Conservation (phyloP, 2,113 vertebrate genomes). For the Lagenorhynchus albirostris region DNA sequence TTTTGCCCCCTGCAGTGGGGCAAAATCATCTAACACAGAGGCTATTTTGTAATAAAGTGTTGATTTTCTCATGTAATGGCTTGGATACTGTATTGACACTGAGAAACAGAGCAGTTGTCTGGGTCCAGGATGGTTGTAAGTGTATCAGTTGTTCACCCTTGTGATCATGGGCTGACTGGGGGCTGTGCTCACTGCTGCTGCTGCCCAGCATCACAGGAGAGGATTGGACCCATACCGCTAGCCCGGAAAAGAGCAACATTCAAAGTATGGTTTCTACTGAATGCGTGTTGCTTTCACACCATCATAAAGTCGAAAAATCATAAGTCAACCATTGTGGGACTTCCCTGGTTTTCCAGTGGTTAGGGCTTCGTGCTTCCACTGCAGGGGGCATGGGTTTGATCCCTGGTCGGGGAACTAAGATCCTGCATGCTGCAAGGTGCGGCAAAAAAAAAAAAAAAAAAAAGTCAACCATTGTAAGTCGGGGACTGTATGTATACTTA, state of each 20-base stretch:
- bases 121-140: neutral
- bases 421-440: neutral
- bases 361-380: neutral
- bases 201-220: neutral
- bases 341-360: neutral
- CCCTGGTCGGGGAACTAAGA: neutral
- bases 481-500: neutral
- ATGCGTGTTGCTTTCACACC: neutral
- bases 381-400: neutral
- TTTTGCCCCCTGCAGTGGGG: neutral
- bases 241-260: neutral
- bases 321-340: neutral
- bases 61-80: neutral
- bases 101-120: neutral
- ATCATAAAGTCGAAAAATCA: neutral
- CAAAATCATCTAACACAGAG: neutral
- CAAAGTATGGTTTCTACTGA: neutral
- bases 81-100: neutral
- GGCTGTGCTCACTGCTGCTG: neutral
- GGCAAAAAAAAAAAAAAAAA: neutral
- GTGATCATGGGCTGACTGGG: neutral
- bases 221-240: rapidly evolving
- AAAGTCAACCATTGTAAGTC: neutral
- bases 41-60: too few species aligned
- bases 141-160: neutral